These are phyloP conservation scores for Oncorhynchus masou DNA, from an alignment of 2,113 vertebrate genomes.

Conservation along the genomic window DNA sequence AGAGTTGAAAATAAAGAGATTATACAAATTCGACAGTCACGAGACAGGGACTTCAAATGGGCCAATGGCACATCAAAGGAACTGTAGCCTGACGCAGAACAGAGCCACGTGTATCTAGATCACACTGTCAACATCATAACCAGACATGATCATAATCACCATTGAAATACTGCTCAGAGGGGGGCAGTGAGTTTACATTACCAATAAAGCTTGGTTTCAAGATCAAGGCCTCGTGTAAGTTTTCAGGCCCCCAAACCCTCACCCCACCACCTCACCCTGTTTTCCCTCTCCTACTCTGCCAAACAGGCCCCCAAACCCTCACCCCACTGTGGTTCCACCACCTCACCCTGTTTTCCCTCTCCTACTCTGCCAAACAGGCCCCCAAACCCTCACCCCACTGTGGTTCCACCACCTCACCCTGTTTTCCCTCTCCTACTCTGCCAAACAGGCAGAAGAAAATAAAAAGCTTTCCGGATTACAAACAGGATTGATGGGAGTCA, in stretches of 20 bases:
- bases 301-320: slow-evolving; percentile 25
- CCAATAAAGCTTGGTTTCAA: not conserved
- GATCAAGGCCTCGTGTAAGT: not conserved
- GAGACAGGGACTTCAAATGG: not conserved
- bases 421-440: slow-evolving; percentile 58
- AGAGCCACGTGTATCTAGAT: not conserved
- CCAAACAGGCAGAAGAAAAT: slow-evolving; percentile 40
- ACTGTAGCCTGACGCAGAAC: not conserved
- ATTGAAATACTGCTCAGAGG: not conserved
- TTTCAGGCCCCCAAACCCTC: slow-evolving; percentile 15
- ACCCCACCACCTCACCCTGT: slow-evolving; percentile 25
- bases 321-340: not conserved
- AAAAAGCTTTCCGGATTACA: slow-evolving; percentile 1
- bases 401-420: slow-evolving; percentile 21
- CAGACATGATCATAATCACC: not conserved
- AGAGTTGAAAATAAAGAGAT: too few species aligned
- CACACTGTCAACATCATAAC: not conserved
- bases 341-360: slow-evolving; percentile 30
- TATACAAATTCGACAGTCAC: not conserved
- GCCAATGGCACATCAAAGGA: too few species aligned
- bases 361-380: slow-evolving; percentile 57
- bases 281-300: slow-evolving; percentile 58
- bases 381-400: not conserved
- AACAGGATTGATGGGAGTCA: not conserved
- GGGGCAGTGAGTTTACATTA: not conserved